A percentile compares a stretch with the other conserved stretches of the same genome.
These are phyloP conservation scores for Autographa gamma DNA, from an alignment of 2,888 invertebrate species.

Conservation along the genomic window DNA sequence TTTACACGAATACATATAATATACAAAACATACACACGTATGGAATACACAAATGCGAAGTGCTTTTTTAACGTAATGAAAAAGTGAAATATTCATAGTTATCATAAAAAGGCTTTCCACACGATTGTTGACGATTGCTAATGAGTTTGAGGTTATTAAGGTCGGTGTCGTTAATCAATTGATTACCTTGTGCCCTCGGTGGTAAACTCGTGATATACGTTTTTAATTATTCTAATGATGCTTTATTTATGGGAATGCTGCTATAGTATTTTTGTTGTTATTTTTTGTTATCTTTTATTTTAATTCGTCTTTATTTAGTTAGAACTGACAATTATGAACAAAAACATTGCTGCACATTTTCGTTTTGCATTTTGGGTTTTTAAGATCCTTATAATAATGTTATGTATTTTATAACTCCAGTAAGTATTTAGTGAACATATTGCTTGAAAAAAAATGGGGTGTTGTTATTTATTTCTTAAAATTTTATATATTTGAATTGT, in stretches of 20 bases:
- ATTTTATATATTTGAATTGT: no score
- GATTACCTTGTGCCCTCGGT: constrained; percentile 35
- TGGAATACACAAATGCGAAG: constrained; percentile 5
- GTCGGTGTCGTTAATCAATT: constrained; percentile 48
- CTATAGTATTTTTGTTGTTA: background rate
- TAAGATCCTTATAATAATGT: no score
- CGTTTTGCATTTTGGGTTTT: no score
- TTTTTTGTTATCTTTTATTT: no score
- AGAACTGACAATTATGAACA: no score
- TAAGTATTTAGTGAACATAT: no score
- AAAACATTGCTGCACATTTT: no score
- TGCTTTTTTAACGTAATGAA: constrained; percentile 37
- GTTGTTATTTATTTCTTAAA: no score
- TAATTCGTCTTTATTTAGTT: no score
- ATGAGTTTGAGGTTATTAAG: constrained; percentile 53
- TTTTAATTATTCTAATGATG: background rate
- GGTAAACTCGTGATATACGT: background rate
- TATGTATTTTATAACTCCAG: no score
- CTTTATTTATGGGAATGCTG: background rate
- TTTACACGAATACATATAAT: background rate
- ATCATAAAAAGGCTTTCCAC: constrained; percentile 25
- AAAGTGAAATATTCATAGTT: constrained; percentile 48
- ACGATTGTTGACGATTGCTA: constrained; percentile 43
- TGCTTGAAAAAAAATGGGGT: no score
- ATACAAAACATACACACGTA: constrained; percentile 18